phyloP scores from a whole-genome alignment of 1,140 invertebrate species.

The Papilio polyxenes region DNA sequence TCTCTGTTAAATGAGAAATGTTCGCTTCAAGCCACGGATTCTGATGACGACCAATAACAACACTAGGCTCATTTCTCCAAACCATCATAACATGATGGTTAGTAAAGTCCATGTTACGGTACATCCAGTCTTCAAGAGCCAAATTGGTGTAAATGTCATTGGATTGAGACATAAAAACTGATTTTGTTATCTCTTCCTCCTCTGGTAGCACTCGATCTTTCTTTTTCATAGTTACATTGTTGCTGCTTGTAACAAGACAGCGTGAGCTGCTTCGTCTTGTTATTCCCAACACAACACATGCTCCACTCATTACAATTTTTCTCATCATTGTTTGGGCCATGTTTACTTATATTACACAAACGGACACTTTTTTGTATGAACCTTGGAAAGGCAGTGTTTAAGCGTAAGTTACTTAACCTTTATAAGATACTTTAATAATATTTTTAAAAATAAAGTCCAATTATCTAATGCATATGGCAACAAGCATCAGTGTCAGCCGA shows the following conservation, averaged over 20 bases:
- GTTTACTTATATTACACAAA: constrained; percentile 57
- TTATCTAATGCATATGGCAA: constrained; percentile 64
- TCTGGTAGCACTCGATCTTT: constrained; percentile 60
- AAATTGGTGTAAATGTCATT: constrained; percentile 94
- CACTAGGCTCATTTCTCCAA: constrained; percentile 95
- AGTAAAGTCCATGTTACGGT: constrained; percentile 90
- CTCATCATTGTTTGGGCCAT: constrained; percentile 77
- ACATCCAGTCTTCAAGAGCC: constrained; percentile 97
- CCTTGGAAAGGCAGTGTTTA: constrained; percentile 59
- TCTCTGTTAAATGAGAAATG: constrained; percentile 82
- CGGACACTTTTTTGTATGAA: constrained; percentile 78
- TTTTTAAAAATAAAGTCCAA: constrained; percentile 51
- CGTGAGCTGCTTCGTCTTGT: constrained; percentile 67
- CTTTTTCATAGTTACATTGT: constrained; percentile 54
- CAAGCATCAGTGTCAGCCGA: constrained; percentile 85
- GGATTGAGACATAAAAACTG: constrained; percentile 95
- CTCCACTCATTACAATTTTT: constrained; percentile 64
- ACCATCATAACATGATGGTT: constrained; percentile 92
- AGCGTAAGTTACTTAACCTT: constrained; percentile 59
- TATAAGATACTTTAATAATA: constrained; percentile 49
- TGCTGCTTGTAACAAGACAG: constrained; percentile 56
- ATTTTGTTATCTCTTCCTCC: constrained; percentile 85
- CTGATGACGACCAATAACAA: constrained; percentile 97
- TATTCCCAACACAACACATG: constrained; percentile 66
- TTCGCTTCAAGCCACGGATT: constrained; percentile 98